Evolutionary conservation across 2,113 vertebrate genomes (phyloP).

Genomic region (Acrocephalus kingi): DNA sequence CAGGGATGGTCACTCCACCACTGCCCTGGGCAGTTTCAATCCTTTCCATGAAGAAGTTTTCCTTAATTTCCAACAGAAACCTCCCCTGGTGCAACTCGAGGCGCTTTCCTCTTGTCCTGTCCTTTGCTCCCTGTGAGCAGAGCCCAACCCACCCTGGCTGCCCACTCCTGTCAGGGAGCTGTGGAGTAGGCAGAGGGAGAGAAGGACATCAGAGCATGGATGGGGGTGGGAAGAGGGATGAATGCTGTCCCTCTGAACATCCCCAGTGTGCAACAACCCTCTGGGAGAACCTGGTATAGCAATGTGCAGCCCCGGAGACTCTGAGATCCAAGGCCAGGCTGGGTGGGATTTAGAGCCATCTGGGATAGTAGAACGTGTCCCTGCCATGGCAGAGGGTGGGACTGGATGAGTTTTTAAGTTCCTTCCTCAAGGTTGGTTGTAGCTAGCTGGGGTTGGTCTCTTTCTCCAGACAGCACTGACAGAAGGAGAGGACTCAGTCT

Average conservation of each 20-base stretch:
- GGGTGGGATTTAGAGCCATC: not conserved
- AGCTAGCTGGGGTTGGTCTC: no score
- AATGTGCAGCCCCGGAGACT: not conserved
- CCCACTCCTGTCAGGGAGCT: not conserved
- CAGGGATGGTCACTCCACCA: not conserved
- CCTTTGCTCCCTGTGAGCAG: not conserved
- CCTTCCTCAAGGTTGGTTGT: no score
- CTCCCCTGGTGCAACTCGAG: not conserved
- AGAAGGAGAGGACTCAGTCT: no score
- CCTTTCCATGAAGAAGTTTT: not conserved
- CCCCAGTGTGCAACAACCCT: not conserved
- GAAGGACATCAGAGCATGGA: not conserved
- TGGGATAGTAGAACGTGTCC: not conserved
- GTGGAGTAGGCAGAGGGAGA: not conserved
- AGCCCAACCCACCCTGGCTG: rapidly evolving
- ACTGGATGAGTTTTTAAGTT: not conserved
- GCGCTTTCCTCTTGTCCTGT: not conserved
- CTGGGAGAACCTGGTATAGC: not conserved
- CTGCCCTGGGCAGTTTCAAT: not conserved
- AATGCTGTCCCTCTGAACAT: rapidly evolving
- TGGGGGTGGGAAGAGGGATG: not conserved
- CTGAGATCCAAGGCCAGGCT: not conserved
- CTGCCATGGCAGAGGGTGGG: not conserved
- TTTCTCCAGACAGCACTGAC: no score
- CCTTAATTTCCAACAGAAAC: not conserved